phyloP scores from a whole-genome alignment of 1,140 invertebrate species.

The Dinoponera quadriceps region DNA sequence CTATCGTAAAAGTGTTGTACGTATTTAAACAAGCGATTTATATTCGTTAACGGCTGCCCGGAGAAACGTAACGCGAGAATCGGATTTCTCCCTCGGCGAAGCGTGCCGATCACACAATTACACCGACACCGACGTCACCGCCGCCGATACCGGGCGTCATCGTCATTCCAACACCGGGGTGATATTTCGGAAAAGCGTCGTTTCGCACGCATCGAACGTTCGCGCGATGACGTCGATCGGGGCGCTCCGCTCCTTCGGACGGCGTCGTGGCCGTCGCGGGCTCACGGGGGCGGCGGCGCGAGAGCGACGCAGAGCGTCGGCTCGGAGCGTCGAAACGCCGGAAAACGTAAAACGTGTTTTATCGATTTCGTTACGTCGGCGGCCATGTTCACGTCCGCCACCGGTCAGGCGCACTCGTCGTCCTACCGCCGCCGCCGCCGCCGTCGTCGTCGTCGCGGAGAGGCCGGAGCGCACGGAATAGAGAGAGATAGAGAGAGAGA shows the following conservation, averaged over 20 bases:
- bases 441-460: slow-evolving; percentile 65
- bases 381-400: slow-evolving; percentile 80
- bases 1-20: no score
- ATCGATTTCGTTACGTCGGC: slow-evolving; percentile 80
- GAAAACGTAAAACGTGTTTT: slow-evolving; percentile 82
- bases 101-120: background rate
- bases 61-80: no score
- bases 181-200: background rate
- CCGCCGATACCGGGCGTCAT: background rate
- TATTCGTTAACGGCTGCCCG: no score
- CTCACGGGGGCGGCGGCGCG: slow-evolving; percentile 21
- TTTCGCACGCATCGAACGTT: slow-evolving; percentile 9
- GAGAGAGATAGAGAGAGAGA: no score
- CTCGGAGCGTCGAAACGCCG: slow-evolving; percentile 70
- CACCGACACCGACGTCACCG: slow-evolving; percentile 1
- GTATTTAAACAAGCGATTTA: no score
- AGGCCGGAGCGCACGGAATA: slow-evolving; percentile 18
- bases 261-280: slow-evolving; percentile 16
- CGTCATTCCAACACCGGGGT: background rate
- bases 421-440: slow-evolving; percentile 77
- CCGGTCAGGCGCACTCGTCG: slow-evolving; percentile 83
- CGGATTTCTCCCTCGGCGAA: no score
- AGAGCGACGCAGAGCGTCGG: slow-evolving; percentile 71
- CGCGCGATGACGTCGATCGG: slow-evolving; percentile 59
- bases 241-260: slow-evolving; percentile 42